Base-by-base conservation (phyloP, 2,797 vertebrate genomes). In the Enteromius trimaculatus region DNA sequence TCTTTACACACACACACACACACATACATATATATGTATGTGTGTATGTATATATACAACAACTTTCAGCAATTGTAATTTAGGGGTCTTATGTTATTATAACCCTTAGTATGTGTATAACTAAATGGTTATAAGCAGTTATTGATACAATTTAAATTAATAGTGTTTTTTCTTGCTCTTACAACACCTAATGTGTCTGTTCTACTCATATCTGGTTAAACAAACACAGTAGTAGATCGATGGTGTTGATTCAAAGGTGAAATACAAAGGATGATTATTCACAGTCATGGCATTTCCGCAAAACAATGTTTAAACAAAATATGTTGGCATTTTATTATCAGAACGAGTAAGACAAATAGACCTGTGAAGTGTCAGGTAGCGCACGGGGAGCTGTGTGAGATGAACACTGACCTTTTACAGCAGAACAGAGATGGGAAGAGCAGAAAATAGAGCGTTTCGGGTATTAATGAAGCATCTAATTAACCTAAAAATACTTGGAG, bases 241-340 rank as follows among this genome's bases (percentile, higher is more conserved):
- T 76, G 13, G 65, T 70, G 47, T 49, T 68, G 51, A 64, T 84
- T 86, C 10, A 78, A 39, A 64, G 16, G 60, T 64, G 51, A 85
- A 83, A 70, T n/a, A 77, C 21, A 10, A 10, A 66, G 72, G 13
- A 4, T n/a, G 49, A 75, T 83, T 83, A 84, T 84, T 74, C 65
- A 74, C 39, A 77, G 65, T 83, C 44, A 44, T 84, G 77, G 77
- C 81, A 85, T 87, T 87, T 85, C 21, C 49, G 10, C 26, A 26
- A 62, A 68, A 72, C 75, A 66, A 26, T 76, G 39, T 80, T 86
- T 71, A 51, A 84, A 55, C 39, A 51, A 53, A 55, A 80, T 53
- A 44, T 79, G 76, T 37, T 84, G 82, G 82, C 85, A 86, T 88
- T 88, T 85, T 68, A 81, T 69, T 78, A 82, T 84, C 87, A 53